A percentile compares a stretch with the other conserved stretches of the same genome.
Conservation (phyloP, 2,113 vertebrate species). For the Sinocyclocheilus anophthalmus region DNA sequence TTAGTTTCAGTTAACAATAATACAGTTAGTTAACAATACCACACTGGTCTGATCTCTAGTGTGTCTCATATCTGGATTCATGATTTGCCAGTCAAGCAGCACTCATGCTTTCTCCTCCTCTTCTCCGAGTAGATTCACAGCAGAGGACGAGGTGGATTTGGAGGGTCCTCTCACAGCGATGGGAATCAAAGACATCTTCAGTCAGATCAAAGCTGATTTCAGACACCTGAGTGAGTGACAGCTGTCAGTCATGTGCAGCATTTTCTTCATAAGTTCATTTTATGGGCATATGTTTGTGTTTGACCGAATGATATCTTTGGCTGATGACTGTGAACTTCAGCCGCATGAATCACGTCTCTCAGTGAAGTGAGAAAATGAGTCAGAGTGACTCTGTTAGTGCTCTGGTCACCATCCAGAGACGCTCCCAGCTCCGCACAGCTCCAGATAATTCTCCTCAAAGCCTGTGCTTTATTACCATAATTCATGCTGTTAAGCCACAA, state of each 20-base stretch:
- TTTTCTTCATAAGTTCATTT: neutral
- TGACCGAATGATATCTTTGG: conserved; percentile 29
- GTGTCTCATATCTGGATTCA: neutral
- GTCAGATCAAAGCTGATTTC: conserved; percentile 86
- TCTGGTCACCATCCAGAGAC: neutral
- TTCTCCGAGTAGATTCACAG: conserved; percentile 82
- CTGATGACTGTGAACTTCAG: conserved; percentile 57
- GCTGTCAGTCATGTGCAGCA: neutral
- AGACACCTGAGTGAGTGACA: conserved; percentile 87
- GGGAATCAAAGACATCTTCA: conserved; percentile 91
- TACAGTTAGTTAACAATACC: neutral
- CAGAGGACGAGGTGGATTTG: conserved; percentile 85
- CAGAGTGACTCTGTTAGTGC: neutral
- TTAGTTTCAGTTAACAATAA: neutral
- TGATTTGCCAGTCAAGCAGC: neutral
- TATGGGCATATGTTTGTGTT: neutral
- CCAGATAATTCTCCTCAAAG: neutral
- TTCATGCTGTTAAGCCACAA: neutral
- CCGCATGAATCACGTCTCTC: conserved; percentile 43
- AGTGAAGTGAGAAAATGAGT: conserved; percentile 46
- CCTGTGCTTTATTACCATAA: neutral
- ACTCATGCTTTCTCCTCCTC: neutral
- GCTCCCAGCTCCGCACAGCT: neutral
- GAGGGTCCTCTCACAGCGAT: conserved; percentile 81
- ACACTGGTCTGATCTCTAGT: neutral